A percentile compares a stretch with the other conserved stretches of the same genome.
Evolutionary conservation across 2,797 vertebrate genomes (phyloP).

Genomic region (Delichon dasypus): DNA sequence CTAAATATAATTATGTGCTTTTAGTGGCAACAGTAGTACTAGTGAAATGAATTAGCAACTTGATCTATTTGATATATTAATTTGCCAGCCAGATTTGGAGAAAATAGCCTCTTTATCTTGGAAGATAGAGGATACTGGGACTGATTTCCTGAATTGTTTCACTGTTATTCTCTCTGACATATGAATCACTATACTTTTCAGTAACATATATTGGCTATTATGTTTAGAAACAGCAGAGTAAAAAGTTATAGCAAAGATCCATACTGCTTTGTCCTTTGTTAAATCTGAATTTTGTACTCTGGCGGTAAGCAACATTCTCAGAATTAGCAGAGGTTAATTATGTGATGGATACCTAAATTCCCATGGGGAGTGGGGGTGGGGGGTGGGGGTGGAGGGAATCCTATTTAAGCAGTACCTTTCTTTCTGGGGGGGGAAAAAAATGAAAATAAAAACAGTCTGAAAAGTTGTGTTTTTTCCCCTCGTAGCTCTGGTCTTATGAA

Average conservation of each 20-base stretch:
- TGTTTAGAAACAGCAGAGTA: background rate
- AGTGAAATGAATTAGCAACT: background rate
- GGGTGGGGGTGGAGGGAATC: background rate
- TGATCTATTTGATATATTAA: background rate
- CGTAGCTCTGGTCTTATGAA: background rate
- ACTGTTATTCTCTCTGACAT: background rate
- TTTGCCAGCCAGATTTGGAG: background rate
- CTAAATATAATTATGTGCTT: background rate
- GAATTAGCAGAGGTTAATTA: background rate
- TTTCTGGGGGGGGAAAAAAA: background rate
- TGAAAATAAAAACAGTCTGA: background rate
- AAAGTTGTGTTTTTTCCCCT: background rate
- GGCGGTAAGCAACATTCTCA: background rate
- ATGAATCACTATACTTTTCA: background rate
- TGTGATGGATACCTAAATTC: background rate
- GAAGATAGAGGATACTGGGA: background rate
- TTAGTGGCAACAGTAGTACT: background rate
- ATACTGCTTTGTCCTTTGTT: background rate
- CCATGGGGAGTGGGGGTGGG: too few relatives aligned
- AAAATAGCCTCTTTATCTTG: background rate
- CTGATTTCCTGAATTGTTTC: background rate
- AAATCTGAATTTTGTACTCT: background rate
- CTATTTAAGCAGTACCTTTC: background rate
- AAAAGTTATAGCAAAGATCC: background rate
- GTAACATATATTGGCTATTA: background rate